Evolutionary conservation across 2,888 invertebrate genomes (phyloP).

Genomic region (Ormyrus labotus): DNA sequence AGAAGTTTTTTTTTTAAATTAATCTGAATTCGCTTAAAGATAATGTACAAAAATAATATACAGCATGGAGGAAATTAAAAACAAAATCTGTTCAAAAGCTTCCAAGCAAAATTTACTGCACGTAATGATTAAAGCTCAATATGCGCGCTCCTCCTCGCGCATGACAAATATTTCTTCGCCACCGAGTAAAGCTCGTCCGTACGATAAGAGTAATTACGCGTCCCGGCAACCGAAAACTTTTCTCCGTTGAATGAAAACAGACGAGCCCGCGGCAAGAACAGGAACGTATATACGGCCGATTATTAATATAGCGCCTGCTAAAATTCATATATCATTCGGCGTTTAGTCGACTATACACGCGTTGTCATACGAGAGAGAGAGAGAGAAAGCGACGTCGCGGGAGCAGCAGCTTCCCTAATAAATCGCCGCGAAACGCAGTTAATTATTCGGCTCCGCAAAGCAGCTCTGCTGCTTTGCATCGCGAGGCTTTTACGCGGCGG

Average conservation of each 20-base stretch:
- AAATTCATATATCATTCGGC: constrained; percentile 41
- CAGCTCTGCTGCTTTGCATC: not conserved
- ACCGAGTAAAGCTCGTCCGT: too few species aligned
- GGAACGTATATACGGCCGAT: constrained; percentile 18
- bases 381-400: not conserved
- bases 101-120: too few species aligned
- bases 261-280: constrained; percentile 13
- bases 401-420: constrained; percentile 55
- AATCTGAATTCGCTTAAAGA: too few species aligned
- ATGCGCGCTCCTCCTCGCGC: too few species aligned
- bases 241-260: constrained; percentile 28
- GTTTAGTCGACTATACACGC: not conserved
- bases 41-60: too few species aligned
- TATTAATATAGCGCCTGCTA: constrained; percentile 44
- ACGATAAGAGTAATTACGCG: too few species aligned
- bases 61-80: too few species aligned
- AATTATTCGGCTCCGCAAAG: constrained; percentile 59
- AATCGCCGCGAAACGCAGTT: constrained; percentile 59
- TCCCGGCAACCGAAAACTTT: constrained; percentile 21
- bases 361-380: constrained; percentile 30
- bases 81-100: too few species aligned
- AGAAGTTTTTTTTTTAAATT: too few species aligned
- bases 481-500: constrained; percentile 48
- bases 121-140: too few species aligned
- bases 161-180: too few species aligned